Evolutionary conservation across 2,113 vertebrate genomes (phyloP).

Genomic region (Cynoglossus semilaevis): DNA sequence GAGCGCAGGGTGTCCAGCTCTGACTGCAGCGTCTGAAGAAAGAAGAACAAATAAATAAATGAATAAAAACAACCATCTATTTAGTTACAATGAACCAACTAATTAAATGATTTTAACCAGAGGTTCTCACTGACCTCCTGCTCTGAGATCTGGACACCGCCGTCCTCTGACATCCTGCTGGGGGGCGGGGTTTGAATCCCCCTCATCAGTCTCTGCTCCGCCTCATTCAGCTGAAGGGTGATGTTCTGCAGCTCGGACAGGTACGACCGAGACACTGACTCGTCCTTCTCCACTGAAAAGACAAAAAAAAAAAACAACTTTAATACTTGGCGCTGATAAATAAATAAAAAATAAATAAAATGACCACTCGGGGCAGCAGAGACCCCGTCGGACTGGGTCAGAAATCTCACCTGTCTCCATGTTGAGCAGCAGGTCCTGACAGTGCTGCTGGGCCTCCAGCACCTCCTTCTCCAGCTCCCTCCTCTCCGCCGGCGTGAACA

Average conservation of each 20-base stretch:
- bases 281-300: conserved; percentile 90
- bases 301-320: neutral
- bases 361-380: too few species aligned
- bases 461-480: conserved; percentile 86
- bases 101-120: too few species aligned
- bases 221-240: conserved; percentile 81
- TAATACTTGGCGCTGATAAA: too few species aligned
- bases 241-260: conserved; percentile 90
- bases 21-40: conserved; percentile 73
- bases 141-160: conserved; percentile 81
- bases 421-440: conserved; percentile 83
- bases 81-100: too few species aligned
- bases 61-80: neutral
- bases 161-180: conserved; percentile 66
- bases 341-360: too few species aligned
- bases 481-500: conserved; percentile 84
- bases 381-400: too few species aligned
- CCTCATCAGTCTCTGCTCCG: conserved; percentile 82
- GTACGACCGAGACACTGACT: conserved; percentile 82
- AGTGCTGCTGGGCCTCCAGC: conserved; percentile 82
- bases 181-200: conserved; percentile 78
- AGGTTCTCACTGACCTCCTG: conserved; percentile 83
- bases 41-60: neutral
- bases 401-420: conserved; percentile 85
- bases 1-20: conserved; percentile 81